A percentile compares a stretch with the other conserved stretches of the same genome.
These are phyloP conservation scores for Spodoptera littoralis DNA, from an alignment of 2,888 invertebrate genomes.

Conservation along the genomic window DNA sequence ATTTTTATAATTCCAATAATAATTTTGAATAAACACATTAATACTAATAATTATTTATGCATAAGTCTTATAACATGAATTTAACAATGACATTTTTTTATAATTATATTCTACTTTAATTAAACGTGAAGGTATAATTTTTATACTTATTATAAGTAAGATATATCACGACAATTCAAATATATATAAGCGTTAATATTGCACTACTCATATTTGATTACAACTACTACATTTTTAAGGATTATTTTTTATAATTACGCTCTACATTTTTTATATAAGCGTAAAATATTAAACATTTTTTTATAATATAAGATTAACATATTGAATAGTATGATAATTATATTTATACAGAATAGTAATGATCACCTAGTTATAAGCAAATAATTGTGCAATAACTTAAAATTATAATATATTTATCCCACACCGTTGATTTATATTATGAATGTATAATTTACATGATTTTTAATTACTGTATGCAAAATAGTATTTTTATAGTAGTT, in stretches of 20 bases:
- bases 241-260: not conserved
- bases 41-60: no score
- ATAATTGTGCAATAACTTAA: slow-evolving; percentile 56
- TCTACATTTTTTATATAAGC: slow-evolving; percentile 16
- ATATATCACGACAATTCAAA: no score
- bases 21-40: not conserved
- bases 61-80: no score
- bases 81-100: no score
- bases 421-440: slow-evolving; percentile 12
- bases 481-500: no score
- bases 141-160: no score
- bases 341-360: slow-evolving; percentile 26
- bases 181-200: no score
- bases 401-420: slow-evolving; percentile 34
- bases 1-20: not conserved
- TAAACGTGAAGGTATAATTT: no score
- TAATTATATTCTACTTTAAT: no score
- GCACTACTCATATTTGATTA: no score
- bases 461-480: no score
- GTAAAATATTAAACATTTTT: not conserved
- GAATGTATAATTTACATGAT: no score
- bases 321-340: slow-evolving; percentile 32
- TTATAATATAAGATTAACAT: slow-evolving; percentile 30
- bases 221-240: not conserved
- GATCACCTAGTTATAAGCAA: slow-evolving; percentile 20